Base-by-base conservation (phyloP, 2,113 vertebrate species). In the Trochalopteron elliotii region DNA sequence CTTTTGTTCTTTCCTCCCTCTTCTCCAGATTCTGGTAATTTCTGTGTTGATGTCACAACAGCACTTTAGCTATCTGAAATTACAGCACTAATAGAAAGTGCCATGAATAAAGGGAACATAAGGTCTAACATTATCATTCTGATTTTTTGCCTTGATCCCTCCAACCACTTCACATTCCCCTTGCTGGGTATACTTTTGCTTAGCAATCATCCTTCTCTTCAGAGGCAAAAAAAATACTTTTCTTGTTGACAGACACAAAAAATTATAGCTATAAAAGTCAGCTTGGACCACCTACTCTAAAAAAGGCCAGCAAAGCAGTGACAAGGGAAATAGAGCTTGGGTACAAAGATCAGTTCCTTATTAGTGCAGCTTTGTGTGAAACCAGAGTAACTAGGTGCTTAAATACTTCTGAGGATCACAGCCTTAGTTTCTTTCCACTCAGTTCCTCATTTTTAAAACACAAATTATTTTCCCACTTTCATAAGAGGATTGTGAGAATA, bases 111-210 rank as follows among this genome's bases (percentile, higher is more conserved):
- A 94, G 44, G 40, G 49, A 95, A 49, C 52, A 71, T 74, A 89
- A 94, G 68, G 52, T 94, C 44, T 82, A 57, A 87, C 69, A 82
- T 71, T 53, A 84, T 71, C 80, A 71, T 91, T 94, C 83, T 92
- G 37, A 18, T 92, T 94, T 93, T 77, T 87, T 91, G 61, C 91
- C 91, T 94, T 89, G 77, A 91, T 84, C 83, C 94, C 78, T 94
- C 81, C 75, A 89, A 53, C 69, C 64, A 78, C 64, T 93, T 89
- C 69, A 87, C 44, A 27, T 92, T 84, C 8, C 37, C 44, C 56
- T 92, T 83, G 42, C 49, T 81, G 28, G 30, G 12, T 82, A 64
- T 22, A 68, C 24, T 83, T 92, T 81, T 87, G 83, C 80, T 94
- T 75, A 95, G 80, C 60, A 94, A 91, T 78, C 52, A 79, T 15